phyloP scores from a whole-genome alignment of 2,797 vertebrate genomes.

The Myotis pilosus region DNA sequence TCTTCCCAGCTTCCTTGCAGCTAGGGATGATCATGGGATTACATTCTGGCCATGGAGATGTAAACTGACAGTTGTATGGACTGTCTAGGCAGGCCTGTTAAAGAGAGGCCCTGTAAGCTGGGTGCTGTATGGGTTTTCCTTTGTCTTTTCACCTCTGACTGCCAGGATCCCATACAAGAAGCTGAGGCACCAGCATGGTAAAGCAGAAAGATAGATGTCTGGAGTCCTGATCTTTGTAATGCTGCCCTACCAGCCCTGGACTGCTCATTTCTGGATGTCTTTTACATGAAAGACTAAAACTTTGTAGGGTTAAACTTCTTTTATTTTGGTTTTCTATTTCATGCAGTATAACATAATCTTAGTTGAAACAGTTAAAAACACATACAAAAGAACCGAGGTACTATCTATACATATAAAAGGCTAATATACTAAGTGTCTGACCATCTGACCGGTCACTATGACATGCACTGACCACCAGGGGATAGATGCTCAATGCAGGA shows the following conservation, averaged over 20 bases:
- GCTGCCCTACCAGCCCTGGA: neutral
- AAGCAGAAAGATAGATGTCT: neutral
- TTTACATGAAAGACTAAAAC: slow-evolving; percentile 56
- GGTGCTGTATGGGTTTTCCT: neutral
- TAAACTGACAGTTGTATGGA: neutral
- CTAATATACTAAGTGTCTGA: too few species aligned
- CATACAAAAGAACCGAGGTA: slow-evolving; percentile 26
- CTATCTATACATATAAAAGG: neutral
- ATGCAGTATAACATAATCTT: slow-evolving; percentile 31
- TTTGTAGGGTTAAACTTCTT: slow-evolving; percentile 36
- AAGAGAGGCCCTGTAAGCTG: neutral
- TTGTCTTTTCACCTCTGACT: neutral
- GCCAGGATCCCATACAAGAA: neutral
- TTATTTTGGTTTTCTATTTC: slow-evolving; percentile 51
- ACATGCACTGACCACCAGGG: too few species aligned
- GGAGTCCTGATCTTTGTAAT: neutral
- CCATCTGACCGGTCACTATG: too few species aligned
- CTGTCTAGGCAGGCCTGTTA: neutral
- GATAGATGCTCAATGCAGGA: too few species aligned
- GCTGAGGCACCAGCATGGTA: neutral
- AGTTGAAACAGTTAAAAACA: slow-evolving; percentile 52
- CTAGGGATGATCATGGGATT: neutral
- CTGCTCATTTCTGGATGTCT: slow-evolving; percentile 10
- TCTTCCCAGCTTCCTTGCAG: neutral
- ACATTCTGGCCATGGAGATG: neutral